These are phyloP conservation scores for Agonopterix alstromeriana DNA, from an alignment of 2,888 invertebrate genomes.

Conservation along the genomic window DNA sequence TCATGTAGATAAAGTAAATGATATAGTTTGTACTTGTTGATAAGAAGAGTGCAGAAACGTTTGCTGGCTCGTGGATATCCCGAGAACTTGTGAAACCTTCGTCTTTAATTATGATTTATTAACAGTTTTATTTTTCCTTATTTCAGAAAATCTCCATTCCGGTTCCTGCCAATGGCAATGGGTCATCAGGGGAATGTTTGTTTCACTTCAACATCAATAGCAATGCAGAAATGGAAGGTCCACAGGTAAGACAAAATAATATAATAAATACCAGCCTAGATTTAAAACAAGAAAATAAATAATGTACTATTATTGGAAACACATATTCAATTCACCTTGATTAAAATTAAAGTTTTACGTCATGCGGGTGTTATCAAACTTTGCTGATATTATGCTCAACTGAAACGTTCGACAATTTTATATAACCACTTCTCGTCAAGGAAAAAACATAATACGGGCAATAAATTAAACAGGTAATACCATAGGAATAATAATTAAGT, in stretches of 20 bases:
- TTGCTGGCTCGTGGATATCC: conserved; percentile 6
- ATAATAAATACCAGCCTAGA: no score
- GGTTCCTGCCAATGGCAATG: conserved; percentile 77
- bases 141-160: conserved; percentile 88
- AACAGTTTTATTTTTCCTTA: conserved; percentile 20
- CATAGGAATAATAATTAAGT: no score
- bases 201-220: conserved; percentile 89
- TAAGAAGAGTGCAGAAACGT: conserved; percentile 14
- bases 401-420: neutral
- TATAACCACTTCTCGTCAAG: no score
- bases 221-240: conserved; percentile 88
- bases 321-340: conserved; percentile 26
- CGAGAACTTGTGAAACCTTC: conserved; percentile 1
- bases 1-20: conserved; percentile 12
- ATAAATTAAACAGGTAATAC: no score
- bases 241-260: conserved; percentile 64
- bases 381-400: conserved; percentile 5
- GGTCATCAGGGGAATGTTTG: conserved; percentile 67
- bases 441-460: no score
- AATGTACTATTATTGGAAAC: conserved; percentile 1
- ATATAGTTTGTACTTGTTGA: conserved; percentile 15
- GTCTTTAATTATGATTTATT: conserved; percentile 1
- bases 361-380: conserved; percentile 37
- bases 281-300: neutral
- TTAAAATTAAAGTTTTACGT: conserved; percentile 26